Base-by-base conservation (phyloP, 1,140 invertebrate species). In the Magallana gigas region DNA sequence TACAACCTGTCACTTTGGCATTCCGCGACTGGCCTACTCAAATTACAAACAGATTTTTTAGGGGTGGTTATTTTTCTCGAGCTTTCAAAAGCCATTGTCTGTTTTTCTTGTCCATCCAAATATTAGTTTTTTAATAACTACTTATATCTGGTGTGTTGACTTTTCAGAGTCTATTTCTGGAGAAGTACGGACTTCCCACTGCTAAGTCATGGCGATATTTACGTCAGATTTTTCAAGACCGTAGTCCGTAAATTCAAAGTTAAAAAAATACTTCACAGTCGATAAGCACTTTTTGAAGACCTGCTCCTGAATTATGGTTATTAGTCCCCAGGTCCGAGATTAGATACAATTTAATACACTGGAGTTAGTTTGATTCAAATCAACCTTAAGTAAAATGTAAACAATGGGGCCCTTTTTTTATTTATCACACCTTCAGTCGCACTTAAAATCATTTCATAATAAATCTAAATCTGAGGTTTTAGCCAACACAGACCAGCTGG, bases 331-430 rank as follows among this genome's bases (percentile, higher is more conserved):
- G 18, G 68, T 71, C 36, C 7, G 8, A 71, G 68, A 71, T 71
- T 71, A 71, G 68, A 29, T 71, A 71, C 68, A 71, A 71, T 71
- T 71, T 71, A 71, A 71, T 71, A 23, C 36, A 71, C 68, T 29
- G 36, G 68, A 11, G 68, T 71, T 68, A 68, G 18, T 68, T 29
- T 68, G 64, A 23, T 68, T 23, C 18, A 68, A 18, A 71, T n/a
- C 68, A 71, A 11, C 68, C 23, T 29, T 23, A 12, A 16, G 12
- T 62, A n/a, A 16, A 48, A 71, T 71, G 36, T 48, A 48, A 48
- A 48, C 36, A 48, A 48, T 48, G 36, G 36, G 36, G 36, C 1
- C 4, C 36, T 36, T 36, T 36, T 36, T 36, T 36, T 36, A 36
- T 36, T 36, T 36, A 36, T 36, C 36, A 36, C 36, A 36, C 36